Evolutionary conservation across 2,888 invertebrate species (phyloP), one percentile per base, ranked within the genome.

Genomic region (Acanthosepion esculentum): DNA sequence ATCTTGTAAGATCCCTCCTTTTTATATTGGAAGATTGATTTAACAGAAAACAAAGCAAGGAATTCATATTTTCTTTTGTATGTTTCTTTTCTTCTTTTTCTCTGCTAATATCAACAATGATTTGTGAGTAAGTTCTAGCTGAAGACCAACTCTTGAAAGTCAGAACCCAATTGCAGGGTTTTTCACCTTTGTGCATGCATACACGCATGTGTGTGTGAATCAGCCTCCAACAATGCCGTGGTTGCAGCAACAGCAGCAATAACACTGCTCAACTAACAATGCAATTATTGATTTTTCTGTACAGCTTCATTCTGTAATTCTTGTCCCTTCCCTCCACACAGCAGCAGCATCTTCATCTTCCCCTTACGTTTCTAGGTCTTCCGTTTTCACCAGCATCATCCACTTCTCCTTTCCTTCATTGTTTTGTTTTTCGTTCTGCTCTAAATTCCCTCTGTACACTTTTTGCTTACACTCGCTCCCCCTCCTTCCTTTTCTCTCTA

Each of bases 191-290:
- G 23, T 59, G 4, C 18, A 5, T 18, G 55, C 15, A 18, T 18
- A 20, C 20, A 7, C 7, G 0, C 23, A 3, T 59, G 59, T 59
- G 59, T 59, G 23, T 59, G 59, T 59, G 59, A 59, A 59, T 59
- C 59, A 59, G 59, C 59, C 59, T 26, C 59, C 59, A 59, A 59
- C 59, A 59, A 59, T 59, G 59, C 26, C 23, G 59, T 59, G 59
- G 59, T 59, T 59, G 23, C 59, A 59, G 59, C 59, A 55, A 18
- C 55, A 55, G 78, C n/a, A 78, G 78, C 15, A 29, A n/a, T n/a
- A 78, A n/a, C 78, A 78, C 78, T 78, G n/a, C 78, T 15, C 78
- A 78, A 78, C 78, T 78, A 78, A 78, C 78, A 78, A 78, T 78
- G n/a, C 18, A 15, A 15, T 78, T 78, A 78, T 78, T 78, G 78